phyloP scores from a whole-genome alignment of 2,113 vertebrate genomes.

The Vidua macroura region DNA sequence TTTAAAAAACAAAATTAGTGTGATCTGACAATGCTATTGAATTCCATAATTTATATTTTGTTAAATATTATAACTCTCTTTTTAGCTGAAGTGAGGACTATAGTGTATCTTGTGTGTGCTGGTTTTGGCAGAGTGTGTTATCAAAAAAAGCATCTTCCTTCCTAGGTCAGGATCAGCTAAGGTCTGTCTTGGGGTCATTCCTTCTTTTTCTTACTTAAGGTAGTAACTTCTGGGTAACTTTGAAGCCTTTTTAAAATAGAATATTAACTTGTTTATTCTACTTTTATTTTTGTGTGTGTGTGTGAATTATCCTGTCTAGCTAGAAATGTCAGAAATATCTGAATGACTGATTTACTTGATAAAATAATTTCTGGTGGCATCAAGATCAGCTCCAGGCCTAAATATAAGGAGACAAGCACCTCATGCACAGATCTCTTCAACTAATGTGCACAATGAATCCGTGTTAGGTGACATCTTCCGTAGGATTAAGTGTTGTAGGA shows the following conservation, averaged over 20 bases:
- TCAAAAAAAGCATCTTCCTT: background rate
- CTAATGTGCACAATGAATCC: background rate
- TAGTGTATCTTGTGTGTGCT: background rate
- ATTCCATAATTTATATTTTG: background rate
- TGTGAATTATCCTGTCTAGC: background rate
- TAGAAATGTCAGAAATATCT: background rate
- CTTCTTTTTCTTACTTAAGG: background rate
- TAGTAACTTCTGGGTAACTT: background rate
- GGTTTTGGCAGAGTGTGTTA: background rate
- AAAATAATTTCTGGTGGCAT: conserved; percentile 2
- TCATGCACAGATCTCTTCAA: background rate
- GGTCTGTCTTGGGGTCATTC: background rate
- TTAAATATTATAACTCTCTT: background rate
- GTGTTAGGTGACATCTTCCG: background rate
- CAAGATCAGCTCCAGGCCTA: background rate
- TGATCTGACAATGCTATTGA: background rate
- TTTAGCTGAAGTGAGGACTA: background rate
- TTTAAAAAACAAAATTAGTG: background rate
- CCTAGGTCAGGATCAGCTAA: background rate
- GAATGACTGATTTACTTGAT: background rate
- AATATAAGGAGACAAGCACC: background rate
- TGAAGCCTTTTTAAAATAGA: background rate
- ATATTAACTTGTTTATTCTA: background rate
- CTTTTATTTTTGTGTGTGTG: too few relatives aligned
- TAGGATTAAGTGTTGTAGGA: background rate